Evolutionary conservation across 2,888 invertebrate species (phyloP).

Genomic region (Melinopterus prodromus): DNA sequence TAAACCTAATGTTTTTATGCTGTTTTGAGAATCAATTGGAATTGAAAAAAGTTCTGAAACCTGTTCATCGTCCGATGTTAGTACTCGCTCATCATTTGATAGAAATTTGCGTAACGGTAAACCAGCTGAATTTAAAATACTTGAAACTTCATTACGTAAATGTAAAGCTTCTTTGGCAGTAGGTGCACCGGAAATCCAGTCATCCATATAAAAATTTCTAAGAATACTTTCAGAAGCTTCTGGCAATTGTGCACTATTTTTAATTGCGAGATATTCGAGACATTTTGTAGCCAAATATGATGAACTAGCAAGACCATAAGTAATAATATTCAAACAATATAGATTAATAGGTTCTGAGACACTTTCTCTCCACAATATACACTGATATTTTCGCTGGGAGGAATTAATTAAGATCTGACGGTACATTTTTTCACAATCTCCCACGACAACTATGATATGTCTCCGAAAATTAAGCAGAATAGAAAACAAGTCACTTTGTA

Average conservation of each 20-base stretch:
- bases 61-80: too few relatives aligned
- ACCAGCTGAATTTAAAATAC: too few relatives aligned
- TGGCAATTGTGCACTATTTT: too few relatives aligned
- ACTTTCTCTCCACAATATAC: slow-evolving; percentile 4
- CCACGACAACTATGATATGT: not conserved
- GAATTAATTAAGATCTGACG: not conserved
- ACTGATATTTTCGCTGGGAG: slow-evolving; percentile 4
- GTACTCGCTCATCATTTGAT: too few relatives aligned
- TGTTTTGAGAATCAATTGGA: not conserved
- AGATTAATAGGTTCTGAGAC: not conserved
- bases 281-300: not conserved
- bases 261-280: not conserved
- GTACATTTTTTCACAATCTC: slow-evolving; percentile 8
- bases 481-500: slow-evolving; percentile 11
- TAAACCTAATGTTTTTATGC: slow-evolving; percentile 6
- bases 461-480: slow-evolving; percentile 8
- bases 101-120: too few relatives aligned
- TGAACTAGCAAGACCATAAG: slow-evolving; percentile 9
- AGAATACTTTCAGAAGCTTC: too few relatives aligned
- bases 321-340: not conserved
- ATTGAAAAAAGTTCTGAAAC: not conserved
- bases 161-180: too few relatives aligned
- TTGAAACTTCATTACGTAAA: too few relatives aligned
- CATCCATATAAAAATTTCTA: too few relatives aligned
- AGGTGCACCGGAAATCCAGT: too few relatives aligned